Evolutionary conservation across 2,888 invertebrate species (phyloP), one percentile per base, ranked within the genome.

Genomic region (Allolobophora icterica): DNA sequence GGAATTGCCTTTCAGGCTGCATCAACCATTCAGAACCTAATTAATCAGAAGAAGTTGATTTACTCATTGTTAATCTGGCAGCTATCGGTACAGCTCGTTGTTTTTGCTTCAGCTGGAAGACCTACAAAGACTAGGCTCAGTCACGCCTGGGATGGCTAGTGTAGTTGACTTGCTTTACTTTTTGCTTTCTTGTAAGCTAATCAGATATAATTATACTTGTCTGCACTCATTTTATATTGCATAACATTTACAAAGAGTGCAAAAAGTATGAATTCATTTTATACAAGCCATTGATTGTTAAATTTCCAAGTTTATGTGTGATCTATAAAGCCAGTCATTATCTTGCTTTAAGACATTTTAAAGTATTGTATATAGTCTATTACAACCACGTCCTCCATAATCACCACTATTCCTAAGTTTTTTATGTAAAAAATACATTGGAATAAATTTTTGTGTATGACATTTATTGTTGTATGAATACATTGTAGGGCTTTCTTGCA

Each of bases 401-500:
- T 38, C 5, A 30, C 1, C 38, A 35, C n/a, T 33, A 34, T 40
- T 89, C 24, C 15, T 33, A 5, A 4, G n/a, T n/a, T 24, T 40
- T 89, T 1, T 71, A 71, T 71, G n/a, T 71, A n/a, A n/a, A 71
- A 8, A n/a, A 71, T 71, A 71, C 52, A 24, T n/a, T 71, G 30
- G 6, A n/a, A 71, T 71, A 71, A n/a, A 71, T n/a, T 30, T 58
- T 2, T 71, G 30, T 71, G n/a, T 52, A 52, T 71, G 71, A 71
- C n/a, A 71, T 33, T 87, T 8, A 87, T 34, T 87, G 34, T 24
- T 87, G 30, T 87, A 21, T 35, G 1, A 34, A 84, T 42, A 24
- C 35, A 17, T 90, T 71, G 45, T 92, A 96, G 96, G 99, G 99
- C 0, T 96, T 99, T 52, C 96, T 99, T 19, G 99, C 99, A 0